Evolutionary conservation across 2,797 vertebrate genomes (phyloP).

Genomic region (Enteromius unitaeniatus): DNA sequence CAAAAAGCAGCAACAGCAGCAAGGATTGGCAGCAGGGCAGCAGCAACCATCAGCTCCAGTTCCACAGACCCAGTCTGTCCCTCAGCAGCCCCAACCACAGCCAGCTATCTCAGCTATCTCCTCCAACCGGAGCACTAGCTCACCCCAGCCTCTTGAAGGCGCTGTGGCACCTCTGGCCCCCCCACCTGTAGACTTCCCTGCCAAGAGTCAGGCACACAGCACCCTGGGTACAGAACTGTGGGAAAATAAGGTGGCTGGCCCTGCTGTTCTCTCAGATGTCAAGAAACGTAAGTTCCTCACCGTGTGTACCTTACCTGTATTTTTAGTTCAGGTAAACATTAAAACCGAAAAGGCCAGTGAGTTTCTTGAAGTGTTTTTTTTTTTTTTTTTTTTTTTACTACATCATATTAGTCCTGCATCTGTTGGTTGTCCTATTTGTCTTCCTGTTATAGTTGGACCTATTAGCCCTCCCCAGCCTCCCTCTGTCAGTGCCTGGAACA

Average conservation of each 20-base stretch:
- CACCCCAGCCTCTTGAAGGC: conserved; percentile 79
- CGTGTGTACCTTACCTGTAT: not conserved
- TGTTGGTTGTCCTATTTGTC: conserved; percentile 31
- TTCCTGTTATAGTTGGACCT: conserved; percentile 85
- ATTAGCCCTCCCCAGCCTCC: conserved; percentile 97
- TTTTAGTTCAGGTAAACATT: not conserved
- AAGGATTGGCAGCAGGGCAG: conserved; percentile 62
- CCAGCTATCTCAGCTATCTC: conserved; percentile 60
- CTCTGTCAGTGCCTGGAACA: conserved; percentile 98
- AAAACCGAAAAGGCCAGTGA: not conserved
- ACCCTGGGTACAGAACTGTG: conserved; percentile 91
- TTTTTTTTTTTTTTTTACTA: too few relatives aligned
- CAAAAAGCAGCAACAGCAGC: conserved; percentile 91
- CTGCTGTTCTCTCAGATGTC: conserved; percentile 87
- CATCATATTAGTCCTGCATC: not conserved
- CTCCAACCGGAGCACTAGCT: conserved; percentile 71
- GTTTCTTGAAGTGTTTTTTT: not conserved
- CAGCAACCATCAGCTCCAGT: conserved; percentile 65
- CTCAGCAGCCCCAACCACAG: conserved; percentile 64
- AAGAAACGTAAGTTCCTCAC: conserved; percentile 89
- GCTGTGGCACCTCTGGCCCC: conserved; percentile 69
- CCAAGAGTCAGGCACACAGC: conserved; percentile 79
- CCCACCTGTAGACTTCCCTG: conserved; percentile 75
- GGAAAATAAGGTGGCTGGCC: conserved; percentile 90
- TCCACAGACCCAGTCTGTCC: conserved; percentile 64